Percentiles rank a stretch among this genome's conserved stretches.
Evolutionary conservation across 2,888 invertebrate genomes (phyloP).

Genomic region (Caenorhabditis wallacei): DNA sequence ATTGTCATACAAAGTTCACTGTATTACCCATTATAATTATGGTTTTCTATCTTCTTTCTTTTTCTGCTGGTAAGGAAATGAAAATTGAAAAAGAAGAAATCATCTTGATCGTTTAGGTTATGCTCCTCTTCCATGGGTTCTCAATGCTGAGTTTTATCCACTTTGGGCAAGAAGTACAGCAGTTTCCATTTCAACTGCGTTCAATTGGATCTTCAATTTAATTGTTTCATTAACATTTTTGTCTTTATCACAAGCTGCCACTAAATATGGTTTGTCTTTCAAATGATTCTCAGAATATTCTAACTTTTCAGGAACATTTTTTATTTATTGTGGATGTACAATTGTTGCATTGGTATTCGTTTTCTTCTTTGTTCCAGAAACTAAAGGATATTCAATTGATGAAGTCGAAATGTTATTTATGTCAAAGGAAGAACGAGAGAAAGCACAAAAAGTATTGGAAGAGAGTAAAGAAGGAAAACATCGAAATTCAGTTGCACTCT

Average conservation of each 20-base stretch:
- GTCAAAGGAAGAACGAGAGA: slow-evolving; percentile 73
- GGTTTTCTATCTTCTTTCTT: slow-evolving; percentile 76
- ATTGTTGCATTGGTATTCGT: slow-evolving; percentile 85
- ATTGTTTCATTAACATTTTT: slow-evolving; percentile 85
- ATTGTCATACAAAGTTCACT: slow-evolving; percentile 83
- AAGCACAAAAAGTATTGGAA: slow-evolving; percentile 61
- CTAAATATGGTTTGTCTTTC: slow-evolving; percentile 76
- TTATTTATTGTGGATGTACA: slow-evolving; percentile 85
- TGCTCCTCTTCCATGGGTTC: slow-evolving; percentile 86
- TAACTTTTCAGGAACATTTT: slow-evolving; percentile 85
- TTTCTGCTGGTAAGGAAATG: slow-evolving; percentile 68
- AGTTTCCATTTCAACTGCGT: slow-evolving; percentile 73
- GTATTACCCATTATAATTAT: slow-evolving; percentile 82
- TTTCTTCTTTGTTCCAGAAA: slow-evolving; percentile 85
- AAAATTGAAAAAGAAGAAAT: not conserved
- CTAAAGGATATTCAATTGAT: slow-evolving; percentile 85
- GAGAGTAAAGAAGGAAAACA: slow-evolving; percentile 52
- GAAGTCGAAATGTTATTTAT: slow-evolving; percentile 83
- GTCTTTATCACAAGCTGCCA: slow-evolving; percentile 76
- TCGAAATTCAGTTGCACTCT: slow-evolving; percentile 37
- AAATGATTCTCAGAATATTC: not conserved
- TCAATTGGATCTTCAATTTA: slow-evolving; percentile 85
- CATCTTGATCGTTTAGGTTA: slow-evolving; percentile 83
- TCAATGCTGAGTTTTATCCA: slow-evolving; percentile 86
- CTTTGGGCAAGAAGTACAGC: slow-evolving; percentile 85